Percentiles rank a stretch among this genome's conserved stretches.
Conservation (phyloP, 1,140 invertebrate genomes). For the Homalodisca vitripennis region DNA sequence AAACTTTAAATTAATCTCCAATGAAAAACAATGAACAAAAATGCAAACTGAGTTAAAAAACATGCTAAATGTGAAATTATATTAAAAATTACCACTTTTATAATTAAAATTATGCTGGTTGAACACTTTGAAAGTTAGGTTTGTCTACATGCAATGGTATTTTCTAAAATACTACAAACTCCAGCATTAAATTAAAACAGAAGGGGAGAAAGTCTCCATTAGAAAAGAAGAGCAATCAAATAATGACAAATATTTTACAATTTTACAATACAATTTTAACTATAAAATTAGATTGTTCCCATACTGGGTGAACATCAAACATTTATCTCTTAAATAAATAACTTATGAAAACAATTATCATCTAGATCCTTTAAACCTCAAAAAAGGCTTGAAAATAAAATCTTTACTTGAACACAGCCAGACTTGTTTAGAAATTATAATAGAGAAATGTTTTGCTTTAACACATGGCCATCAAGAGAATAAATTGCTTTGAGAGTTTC, state of each 20-base stretch:
- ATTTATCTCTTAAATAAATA: too few relatives aligned
- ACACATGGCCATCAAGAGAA: background rate
- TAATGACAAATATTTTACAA: background rate
- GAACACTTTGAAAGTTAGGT: background rate
- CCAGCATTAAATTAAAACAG: background rate
- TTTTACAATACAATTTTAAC: background rate
- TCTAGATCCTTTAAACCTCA: background rate
- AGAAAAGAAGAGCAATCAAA: background rate
- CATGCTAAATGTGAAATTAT: background rate
- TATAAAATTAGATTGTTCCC: background rate
- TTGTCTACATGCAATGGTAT: background rate
- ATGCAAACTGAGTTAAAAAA: background rate
- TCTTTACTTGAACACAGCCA: constrained; percentile 4
- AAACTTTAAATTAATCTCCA: background rate
- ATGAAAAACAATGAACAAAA: background rate
- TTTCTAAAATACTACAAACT: background rate
- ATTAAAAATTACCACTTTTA: background rate
- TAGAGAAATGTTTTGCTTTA: background rate
- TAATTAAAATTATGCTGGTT: background rate
- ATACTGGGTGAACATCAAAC: too few relatives aligned
- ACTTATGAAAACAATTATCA: background rate
- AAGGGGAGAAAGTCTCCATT: background rate
- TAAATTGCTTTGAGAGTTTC: background rate
- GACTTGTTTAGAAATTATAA: background rate
- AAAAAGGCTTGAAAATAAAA: constrained; percentile 18